Percentiles rank a stretch among this genome's conserved stretches.
These are phyloP conservation scores for Polyommatus icarus DNA, from an alignment of 2,888 invertebrate genomes.

Conservation along the genomic window DNA sequence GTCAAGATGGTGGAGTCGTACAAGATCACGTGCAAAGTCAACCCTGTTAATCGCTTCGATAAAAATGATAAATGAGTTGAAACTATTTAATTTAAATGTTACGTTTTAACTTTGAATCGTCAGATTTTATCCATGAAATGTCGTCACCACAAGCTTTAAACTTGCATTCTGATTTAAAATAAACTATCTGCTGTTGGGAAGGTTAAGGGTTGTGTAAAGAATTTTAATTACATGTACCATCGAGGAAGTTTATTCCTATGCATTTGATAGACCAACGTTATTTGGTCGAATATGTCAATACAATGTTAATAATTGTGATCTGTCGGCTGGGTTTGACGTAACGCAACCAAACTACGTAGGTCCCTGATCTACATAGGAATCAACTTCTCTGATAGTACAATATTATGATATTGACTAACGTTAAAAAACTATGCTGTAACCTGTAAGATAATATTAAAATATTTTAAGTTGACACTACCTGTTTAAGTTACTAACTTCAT, in stretches of 20 bases:
- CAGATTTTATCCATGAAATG: neutral
- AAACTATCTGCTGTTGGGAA: neutral
- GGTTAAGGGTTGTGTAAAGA: neutral
- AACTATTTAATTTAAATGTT: neutral
- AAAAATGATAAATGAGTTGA: slow-evolving; percentile 19
- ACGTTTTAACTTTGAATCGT: neutral
- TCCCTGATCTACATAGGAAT: too few species aligned
- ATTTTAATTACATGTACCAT: neutral
- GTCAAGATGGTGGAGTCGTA: slow-evolving; percentile 74
- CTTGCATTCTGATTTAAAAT: neutral
- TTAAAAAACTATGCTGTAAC: neutral
- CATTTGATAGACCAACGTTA: too few species aligned
- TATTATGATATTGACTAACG: neutral
- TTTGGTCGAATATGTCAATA: too few species aligned
- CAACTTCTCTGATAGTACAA: too few species aligned
- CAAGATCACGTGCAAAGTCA: slow-evolving; percentile 75
- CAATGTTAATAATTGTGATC: too few species aligned
- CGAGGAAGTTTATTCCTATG: too few species aligned
- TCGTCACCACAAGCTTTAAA: neutral
- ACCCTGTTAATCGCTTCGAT: slow-evolving; percentile 56
- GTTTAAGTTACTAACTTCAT: neutral
- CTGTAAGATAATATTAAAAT: neutral
- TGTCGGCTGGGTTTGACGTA: too few species aligned
- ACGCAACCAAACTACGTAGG: too few species aligned
- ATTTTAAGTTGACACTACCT: neutral